Base-by-base conservation (phyloP, 2,888 invertebrate species). In the Automeris io region DNA sequence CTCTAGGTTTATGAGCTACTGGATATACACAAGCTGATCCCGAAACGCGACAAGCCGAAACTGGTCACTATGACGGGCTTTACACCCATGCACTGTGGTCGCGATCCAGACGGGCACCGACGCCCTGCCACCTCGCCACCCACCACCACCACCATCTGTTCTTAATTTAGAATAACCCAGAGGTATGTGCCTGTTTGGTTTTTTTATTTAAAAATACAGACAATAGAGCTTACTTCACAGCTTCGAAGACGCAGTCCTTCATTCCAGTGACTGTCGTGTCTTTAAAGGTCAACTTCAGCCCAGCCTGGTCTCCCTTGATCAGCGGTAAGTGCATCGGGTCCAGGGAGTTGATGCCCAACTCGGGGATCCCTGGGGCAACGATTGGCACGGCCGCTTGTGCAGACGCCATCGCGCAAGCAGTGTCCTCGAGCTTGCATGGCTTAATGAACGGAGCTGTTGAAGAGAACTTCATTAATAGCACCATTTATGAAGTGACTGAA, bases 141-240 rank as follows among this genome's bases (percentile, higher is more conserved):
- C n/a, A n/a, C n/a, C n/a, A n/a, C n/a, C n/a, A n/a, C n/a, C n/a
- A n/a, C n/a, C n/a, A n/a, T n/a, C n/a, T n/a, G n/a, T n/a, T n/a
- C n/a, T n/a, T n/a, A n/a, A n/a, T n/a, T n/a, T n/a, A n/a, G n/a
- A n/a, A n/a, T n/a, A n/a, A n/a, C n/a, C n/a, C n/a, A n/a, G n/a
- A n/a, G n/a, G n/a, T n/a, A n/a, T n/a, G n/a, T n/a, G n/a, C n/a
- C n/a, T n/a, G n/a, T n/a, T n/a, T n/a, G n/a, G n/a, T n/a, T n/a
- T n/a, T n/a, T n/a, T n/a, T n/a, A n/a, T n/a, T n/a, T n/a, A n/a
- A n/a, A n/a, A n/a, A n/a, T n/a, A n/a, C n/a, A n/a, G n/a, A n/a
- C n/a, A n/a, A n/a, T n/a, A n/a, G n/a, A n/a, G n/a, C 81, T 76
- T 47, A 85, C 83, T 71, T 79, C 32, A 75, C 13, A n/a, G 43